Conservation (phyloP, 2,797 vertebrate species). For the Molossus alvarezi region DNA sequence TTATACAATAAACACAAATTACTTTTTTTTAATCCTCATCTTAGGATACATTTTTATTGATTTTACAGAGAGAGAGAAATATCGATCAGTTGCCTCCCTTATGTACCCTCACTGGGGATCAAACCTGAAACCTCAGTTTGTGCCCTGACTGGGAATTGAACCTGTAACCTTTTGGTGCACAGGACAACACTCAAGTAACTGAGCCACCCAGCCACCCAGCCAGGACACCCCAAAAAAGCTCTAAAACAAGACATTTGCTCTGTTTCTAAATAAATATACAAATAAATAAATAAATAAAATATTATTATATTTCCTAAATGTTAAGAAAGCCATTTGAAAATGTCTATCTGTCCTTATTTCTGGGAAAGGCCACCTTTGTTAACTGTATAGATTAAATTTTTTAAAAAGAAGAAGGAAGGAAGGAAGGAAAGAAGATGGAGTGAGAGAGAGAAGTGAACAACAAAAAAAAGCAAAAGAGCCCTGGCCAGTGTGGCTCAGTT, state of each 20-base stretch:
- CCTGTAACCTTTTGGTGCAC: neutral
- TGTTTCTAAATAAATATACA: conserved; percentile 11
- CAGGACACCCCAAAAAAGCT: neutral
- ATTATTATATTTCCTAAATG: conserved; percentile 59
- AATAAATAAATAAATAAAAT: conserved; percentile 69
- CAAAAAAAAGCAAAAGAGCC: neutral
- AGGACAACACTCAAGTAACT: neutral
- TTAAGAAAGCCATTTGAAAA: conserved; percentile 76
- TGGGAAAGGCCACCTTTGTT: conserved; percentile 44
- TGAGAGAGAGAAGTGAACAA: neutral
- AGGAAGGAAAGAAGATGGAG: neutral
- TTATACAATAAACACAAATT: conserved; percentile 41
- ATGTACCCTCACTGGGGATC: neutral
- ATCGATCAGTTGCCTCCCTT: neutral
- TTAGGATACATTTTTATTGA: neutral
- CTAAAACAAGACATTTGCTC: neutral
- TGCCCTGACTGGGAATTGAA: neutral
- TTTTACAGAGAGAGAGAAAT: neutral
- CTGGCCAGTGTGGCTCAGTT: neutral
- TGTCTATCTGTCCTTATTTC: conserved; percentile 56
- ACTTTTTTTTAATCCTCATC: neutral
- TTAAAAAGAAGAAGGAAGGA: neutral
- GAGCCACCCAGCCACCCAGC: neutral
- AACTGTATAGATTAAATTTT: conserved; percentile 10
- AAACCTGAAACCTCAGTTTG: neutral